Conservation (phyloP, 2,797 vertebrate genomes). For the Gymnocypris eckloni region DNA sequence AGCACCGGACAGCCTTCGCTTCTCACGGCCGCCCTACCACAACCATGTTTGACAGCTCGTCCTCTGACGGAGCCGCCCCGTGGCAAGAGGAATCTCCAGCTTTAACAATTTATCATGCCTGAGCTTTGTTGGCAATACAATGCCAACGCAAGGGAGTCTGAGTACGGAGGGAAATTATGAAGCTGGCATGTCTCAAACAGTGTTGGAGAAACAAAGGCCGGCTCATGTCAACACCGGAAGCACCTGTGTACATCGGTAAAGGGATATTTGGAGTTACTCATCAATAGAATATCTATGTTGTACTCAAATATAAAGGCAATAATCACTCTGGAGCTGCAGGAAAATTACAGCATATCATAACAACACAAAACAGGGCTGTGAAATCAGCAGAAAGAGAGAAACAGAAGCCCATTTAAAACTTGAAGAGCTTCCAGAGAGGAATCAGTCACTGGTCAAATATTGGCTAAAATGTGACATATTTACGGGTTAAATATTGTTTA, state of each 20-base stretch:
- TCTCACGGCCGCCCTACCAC: constrained; percentile 42
- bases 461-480: too few relatives aligned
- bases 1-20: constrained; percentile 45
- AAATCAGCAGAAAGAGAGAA: too few relatives aligned
- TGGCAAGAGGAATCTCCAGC: constrained; percentile 55
- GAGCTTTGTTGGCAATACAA: constrained; percentile 66
- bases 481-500: too few relatives aligned
- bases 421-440: too few relatives aligned
- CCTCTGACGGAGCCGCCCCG: constrained; percentile 57
- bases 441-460: too few relatives aligned
- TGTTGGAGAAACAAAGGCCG: constrained; percentile 53
- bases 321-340: too few relatives aligned
- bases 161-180: constrained; percentile 26
- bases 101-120: constrained; percentile 62
- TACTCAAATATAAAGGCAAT: neutral
- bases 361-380: too few relatives aligned
- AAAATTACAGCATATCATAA: neutral
- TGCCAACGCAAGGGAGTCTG: constrained; percentile 56
- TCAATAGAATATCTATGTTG: neutral
- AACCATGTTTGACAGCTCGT: constrained; percentile 64
- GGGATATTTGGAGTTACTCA: neutral
- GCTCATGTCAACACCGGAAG: constrained; percentile 44
- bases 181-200: constrained; percentile 49
- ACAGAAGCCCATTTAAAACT: too few relatives aligned
- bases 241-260: neutral